Conservation (phyloP, 2,113 vertebrate species). For the Periophthalmodon schlosseri region DNA sequence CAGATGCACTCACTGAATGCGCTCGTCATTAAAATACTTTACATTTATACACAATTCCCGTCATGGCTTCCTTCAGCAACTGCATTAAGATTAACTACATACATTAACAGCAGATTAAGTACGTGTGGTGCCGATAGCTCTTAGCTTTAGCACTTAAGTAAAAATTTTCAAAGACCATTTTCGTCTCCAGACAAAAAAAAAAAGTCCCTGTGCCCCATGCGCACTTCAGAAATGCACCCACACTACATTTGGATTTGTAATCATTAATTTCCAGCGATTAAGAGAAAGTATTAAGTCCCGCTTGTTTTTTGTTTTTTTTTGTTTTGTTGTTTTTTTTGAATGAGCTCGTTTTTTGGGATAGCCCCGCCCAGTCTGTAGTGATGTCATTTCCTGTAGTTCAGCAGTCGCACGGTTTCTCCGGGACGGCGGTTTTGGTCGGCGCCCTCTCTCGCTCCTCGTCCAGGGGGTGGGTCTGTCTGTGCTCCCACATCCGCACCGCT, state of each 20-base stretch:
- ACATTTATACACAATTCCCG: constrained; percentile 68
- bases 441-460: constrained; percentile 70
- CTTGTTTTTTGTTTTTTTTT: neutral
- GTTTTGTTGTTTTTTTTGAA: constrained; percentile 4
- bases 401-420: neutral
- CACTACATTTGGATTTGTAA: constrained; percentile 21
- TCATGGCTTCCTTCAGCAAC: constrained; percentile 10
- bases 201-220: constrained; percentile 26
- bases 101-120: constrained; percentile 11
- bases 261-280: constrained; percentile 50
- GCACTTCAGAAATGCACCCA: constrained; percentile 40
- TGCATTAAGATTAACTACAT: constrained; percentile 19
- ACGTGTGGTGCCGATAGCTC: constrained; percentile 14
- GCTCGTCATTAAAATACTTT: constrained; percentile 68
- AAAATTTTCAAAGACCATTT: constrained; percentile 20
- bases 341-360: constrained; percentile 24
- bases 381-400: constrained; percentile 18
- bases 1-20: constrained; percentile 54
- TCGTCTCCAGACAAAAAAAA: constrained; percentile 4
- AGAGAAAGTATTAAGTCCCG: constrained; percentile 39
- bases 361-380: constrained; percentile 6
- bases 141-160: constrained; percentile 19
- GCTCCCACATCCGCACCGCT: constrained; percentile 86
- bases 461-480: constrained; percentile 83
- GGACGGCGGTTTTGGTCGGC: neutral